Conservation (phyloP, 2,113 vertebrate genomes). For the Athene noctua region DNA sequence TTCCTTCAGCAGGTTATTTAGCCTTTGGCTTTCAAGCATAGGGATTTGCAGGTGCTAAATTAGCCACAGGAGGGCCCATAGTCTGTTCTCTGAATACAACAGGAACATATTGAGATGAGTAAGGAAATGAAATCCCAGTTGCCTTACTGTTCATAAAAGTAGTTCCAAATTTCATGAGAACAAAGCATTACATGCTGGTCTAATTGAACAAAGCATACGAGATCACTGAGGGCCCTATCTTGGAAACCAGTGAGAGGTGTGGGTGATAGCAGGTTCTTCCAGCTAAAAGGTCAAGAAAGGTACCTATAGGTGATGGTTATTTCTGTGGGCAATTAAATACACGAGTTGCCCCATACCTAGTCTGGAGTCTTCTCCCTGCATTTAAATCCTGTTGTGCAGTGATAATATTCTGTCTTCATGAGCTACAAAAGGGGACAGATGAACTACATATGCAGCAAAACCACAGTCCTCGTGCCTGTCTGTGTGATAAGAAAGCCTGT, state of each 20-base stretch:
- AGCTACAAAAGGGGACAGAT: background rate
- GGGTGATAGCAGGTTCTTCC: background rate
- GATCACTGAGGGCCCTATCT: background rate
- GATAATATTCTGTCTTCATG: background rate
- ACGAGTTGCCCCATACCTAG: background rate
- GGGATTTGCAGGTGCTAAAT: constrained; percentile 40
- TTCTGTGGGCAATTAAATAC: background rate
- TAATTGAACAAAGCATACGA: background rate
- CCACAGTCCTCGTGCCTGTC: rapidly evolving
- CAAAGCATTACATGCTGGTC: background rate
- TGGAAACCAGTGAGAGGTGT: background rate
- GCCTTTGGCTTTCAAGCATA: background rate
- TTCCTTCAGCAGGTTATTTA: background rate
- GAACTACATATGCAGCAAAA: background rate
- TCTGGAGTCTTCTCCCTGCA: background rate
- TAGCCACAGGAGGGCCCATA: constrained; percentile 20
- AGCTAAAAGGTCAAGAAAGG: background rate
- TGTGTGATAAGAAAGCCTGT: background rate
- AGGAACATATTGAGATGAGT: constrained; percentile 41
- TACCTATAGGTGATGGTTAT: background rate
- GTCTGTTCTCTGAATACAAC: background rate
- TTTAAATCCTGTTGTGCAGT: background rate
- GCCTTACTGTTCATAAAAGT: background rate
- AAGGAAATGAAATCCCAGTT: constrained; percentile 49
- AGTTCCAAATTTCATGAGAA: constrained; percentile 31